Evolutionary conservation across 2,113 vertebrate genomes (phyloP), one percentile per base, ranked within the genome.

Genomic region (Alligator sinensis): DNA sequence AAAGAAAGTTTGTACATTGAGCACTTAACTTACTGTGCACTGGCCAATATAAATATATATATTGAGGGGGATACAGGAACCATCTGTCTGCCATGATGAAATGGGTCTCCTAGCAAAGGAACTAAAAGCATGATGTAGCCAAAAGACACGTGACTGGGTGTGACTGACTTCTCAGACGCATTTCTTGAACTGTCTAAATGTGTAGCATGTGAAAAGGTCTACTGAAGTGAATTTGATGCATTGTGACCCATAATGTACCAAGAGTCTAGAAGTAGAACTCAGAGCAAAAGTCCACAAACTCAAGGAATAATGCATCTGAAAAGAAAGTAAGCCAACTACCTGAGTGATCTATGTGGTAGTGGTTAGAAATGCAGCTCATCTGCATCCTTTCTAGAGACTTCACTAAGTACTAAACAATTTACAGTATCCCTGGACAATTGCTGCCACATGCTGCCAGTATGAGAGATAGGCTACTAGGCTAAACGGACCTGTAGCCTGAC

Each of bases 21-120:
- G 68, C 68, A 47, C 30, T 38, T 21, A 30, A 6, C 21, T 21
- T 9, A 13, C 30, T 72, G 21, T 38, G n/a, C 19, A 72, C 34
- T 72, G 30, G 12, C 1, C 3, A 47, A 47, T 47, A 47, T 47
- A 47, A 47, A 47, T 63, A 8, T 38, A 9, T 28, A 17, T 55
- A n/a, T 25, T 25, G 25, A 5, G 11, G 58, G 22, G 18, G 12
- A 60, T 63, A 47, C 8, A 27, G 55, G 79, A 76, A 16, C 16
- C 62, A 2, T 24, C 34, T 1, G 2, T 66, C 77, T 27, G 64
- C 57, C 60, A 28, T 3, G 5, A 58, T 30, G 64, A 92, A 61
- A 34, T 2, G 4, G 15, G 11, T 25, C 9, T 47, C 2, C 6
- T 9, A 14, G 4, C 16, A 72, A 28, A 47, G 17, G 1, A 0